Base-by-base conservation (phyloP, 2,113 vertebrate species). In the Otus sunia region DNA sequence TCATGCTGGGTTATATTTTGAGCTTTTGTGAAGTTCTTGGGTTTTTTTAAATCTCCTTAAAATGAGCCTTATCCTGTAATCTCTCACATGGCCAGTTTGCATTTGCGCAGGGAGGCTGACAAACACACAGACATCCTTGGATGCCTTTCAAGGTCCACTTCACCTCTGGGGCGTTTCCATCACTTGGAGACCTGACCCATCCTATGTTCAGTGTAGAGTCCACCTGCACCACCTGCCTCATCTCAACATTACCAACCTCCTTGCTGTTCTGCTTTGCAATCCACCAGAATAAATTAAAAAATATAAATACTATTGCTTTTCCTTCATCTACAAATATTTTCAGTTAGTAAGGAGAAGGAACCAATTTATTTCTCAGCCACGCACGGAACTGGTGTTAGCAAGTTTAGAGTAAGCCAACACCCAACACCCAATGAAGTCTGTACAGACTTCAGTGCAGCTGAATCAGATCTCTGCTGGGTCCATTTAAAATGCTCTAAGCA, bases 401-500 rank as follows among this genome's bases (percentile, higher is more conserved):
- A 94, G 91, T 91, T 96, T 86, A 27, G 94, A 73, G 85, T 1
- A 37, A 80, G 64, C 27, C 91, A 82, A 58, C 89, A 87, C 92
- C 92, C 92, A 60, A 56, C 89, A 87, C 92, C 92, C 92, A 60
- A 52, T 41, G 60, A 89, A 82, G 83, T 52, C 88, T 50, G 63
- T 5, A n/a, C 66, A 92, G 89, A 87, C 86, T 79, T 92, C 64
- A 45, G 53, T 60, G 69, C 66, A 87, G 80, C 81, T 62, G 83
- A 71, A 89, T 79, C 94, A 49, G 69, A 45, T 76, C 86, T 94
- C 83, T 85, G 88, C 77, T 68, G 83, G 62, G 76, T 85, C 94
- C 87, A 96, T 90, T 97, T 97, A 94, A 98, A 97, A 97, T 96
- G 94, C 93, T 96, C 94, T 96, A 67, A 96, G 97, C 94, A 92